A percentile compares a stretch with the other conserved stretches of the same genome.
Evolutionary conservation across 2,888 invertebrate genomes (phyloP).

Genomic region (Nyleta sp.): DNA sequence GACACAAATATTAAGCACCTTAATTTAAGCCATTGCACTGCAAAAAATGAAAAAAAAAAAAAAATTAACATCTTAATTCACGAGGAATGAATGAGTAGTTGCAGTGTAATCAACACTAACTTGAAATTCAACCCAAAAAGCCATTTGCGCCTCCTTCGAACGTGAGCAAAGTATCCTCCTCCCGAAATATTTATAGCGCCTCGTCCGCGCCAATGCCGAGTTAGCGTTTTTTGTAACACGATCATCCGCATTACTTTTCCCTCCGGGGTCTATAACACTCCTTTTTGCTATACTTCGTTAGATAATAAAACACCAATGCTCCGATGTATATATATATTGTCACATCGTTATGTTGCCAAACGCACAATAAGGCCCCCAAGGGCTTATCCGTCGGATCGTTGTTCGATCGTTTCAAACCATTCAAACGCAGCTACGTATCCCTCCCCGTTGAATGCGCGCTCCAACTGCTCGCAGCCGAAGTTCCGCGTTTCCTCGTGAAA

Average conservation of each 20-base stretch:
- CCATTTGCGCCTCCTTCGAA: too few species aligned
- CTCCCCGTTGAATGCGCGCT: conserved; percentile 33
- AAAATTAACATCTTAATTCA: too few species aligned
- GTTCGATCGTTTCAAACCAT: conserved; percentile 59
- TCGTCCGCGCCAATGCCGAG: conserved; percentile 8
- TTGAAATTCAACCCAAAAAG: too few species aligned
- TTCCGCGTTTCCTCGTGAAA: conserved; percentile 9
- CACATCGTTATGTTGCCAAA: conserved; percentile 59
- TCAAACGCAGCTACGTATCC: conserved; percentile 49
- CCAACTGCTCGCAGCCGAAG: conserved; percentile 15
- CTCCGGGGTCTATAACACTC: conserved; percentile 30
- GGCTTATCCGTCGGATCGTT: conserved; percentile 57
- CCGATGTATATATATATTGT: conserved; percentile 48
- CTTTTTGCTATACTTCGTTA: conserved; percentile 41
- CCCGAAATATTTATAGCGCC: conserved; percentile 15
- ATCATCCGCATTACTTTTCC: conserved; percentile 39
- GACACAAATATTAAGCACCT: too few species aligned
- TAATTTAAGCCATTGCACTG: too few species aligned
- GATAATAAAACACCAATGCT: conserved; percentile 52
- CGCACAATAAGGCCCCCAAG: conserved; percentile 62
- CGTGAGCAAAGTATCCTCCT: too few species aligned
- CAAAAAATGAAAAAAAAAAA: too few species aligned
- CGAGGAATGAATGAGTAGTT: too few species aligned
- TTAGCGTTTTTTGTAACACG: conserved; percentile 37
- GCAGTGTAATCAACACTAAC: too few species aligned